A percentile compares a stretch with the other conserved stretches of the same genome.
Conservation (phyloP, 2,797 vertebrate species). For the Melanotaenia nigrans region DNA sequence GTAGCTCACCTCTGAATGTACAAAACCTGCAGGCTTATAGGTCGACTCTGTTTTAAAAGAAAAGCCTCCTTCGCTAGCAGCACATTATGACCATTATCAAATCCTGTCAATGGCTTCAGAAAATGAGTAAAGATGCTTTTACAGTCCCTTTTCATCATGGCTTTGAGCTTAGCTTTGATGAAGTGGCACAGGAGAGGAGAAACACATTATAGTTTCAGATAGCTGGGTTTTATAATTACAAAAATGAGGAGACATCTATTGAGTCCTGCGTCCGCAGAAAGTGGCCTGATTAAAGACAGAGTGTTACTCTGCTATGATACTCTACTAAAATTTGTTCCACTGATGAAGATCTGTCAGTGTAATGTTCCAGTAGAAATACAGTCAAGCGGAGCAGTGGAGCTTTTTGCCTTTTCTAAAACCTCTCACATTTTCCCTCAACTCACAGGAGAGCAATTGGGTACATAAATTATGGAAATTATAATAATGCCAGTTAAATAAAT, state of each 20-base stretch:
- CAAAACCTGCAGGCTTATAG: slow-evolving; percentile 15
- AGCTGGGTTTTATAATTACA: slow-evolving; percentile 35
- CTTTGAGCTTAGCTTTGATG: slow-evolving; percentile 42
- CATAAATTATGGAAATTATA: slow-evolving; percentile 72
- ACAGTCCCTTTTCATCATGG: slow-evolving; percentile 25
- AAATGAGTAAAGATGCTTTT: slow-evolving; percentile 29
- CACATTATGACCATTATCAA: slow-evolving; percentile 31
- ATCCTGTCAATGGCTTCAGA: slow-evolving; percentile 30
- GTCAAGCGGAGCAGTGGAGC: background rate
- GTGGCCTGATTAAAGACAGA: slow-evolving; percentile 50
- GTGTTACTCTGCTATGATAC: slow-evolving; percentile 20
- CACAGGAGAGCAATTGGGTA: slow-evolving; percentile 15
- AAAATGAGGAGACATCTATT: slow-evolving; percentile 33
- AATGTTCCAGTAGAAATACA: slow-evolving; percentile 37
- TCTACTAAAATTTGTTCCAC: slow-evolving; percentile 42
- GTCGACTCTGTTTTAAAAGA: slow-evolving; percentile 19
- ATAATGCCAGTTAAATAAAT: slow-evolving; percentile 61
- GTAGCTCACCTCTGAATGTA: slow-evolving; percentile 6
- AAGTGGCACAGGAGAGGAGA: slow-evolving; percentile 31
- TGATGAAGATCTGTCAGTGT: slow-evolving; percentile 54
- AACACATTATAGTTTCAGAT: slow-evolving; percentile 36
- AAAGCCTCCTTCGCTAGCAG: slow-evolving; percentile 27
- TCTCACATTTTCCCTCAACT: slow-evolving; percentile 49
- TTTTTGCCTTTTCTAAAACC: slow-evolving; percentile 50
- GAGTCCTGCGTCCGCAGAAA: slow-evolving; percentile 50